Conservation (phyloP, 2,113 vertebrate species). For the Mixornis gularis region DNA sequence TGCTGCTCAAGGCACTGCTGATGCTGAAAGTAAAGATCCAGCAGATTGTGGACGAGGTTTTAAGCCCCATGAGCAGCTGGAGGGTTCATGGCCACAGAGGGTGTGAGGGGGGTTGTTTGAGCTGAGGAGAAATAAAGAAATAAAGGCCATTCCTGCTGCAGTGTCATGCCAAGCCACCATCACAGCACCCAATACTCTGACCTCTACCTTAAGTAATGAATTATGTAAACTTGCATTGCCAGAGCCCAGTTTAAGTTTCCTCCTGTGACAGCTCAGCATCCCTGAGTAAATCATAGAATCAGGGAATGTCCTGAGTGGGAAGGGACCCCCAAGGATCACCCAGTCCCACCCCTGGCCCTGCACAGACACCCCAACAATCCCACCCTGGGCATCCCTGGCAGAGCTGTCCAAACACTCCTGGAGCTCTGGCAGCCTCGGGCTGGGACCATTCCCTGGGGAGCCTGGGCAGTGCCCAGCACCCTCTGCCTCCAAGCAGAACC, state of each 20-base stretch:
- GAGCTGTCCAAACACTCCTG: fast-evolving
- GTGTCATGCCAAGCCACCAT: background rate
- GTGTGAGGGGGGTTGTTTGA: background rate
- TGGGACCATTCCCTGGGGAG: background rate
- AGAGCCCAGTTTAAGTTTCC: conserved; percentile 28
- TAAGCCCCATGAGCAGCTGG: fast-evolving
- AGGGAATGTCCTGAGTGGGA: background rate
- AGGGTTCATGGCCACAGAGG: background rate
- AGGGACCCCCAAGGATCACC: background rate
- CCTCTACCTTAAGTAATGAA: conserved; percentile 14
- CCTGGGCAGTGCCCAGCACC: background rate
- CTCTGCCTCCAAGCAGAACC: background rate
- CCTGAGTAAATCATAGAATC: background rate
- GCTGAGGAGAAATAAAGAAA: background rate
- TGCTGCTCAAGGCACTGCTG: background rate
- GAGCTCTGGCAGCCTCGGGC: background rate
- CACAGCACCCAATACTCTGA: conserved; percentile 40
- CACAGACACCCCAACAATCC: background rate
- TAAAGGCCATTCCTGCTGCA: background rate
- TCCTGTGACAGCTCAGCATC: background rate
- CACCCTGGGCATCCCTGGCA: background rate
- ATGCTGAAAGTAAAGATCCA: background rate
- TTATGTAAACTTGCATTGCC: background rate
- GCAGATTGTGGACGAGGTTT: background rate
- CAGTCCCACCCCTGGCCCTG: background rate